Evolutionary conservation across 1,140 invertebrate genomes (phyloP).

Genomic region (Saxidomus purpurata): DNA sequence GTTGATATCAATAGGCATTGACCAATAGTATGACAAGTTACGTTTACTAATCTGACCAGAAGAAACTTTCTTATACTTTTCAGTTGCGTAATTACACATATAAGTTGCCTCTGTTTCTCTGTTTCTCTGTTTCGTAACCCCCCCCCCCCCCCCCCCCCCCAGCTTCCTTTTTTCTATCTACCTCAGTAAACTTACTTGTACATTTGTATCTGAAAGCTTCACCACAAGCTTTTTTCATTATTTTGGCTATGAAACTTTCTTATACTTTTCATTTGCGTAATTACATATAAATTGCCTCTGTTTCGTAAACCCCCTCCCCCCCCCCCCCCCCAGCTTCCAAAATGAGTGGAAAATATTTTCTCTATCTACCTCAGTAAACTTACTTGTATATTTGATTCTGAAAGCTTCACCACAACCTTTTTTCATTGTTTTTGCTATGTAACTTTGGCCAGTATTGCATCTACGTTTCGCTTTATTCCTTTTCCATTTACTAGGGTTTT

Average conservation of each 20-base stretch:
- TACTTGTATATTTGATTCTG: too few species aligned
- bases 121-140: too few species aligned
- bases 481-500: conserved; percentile 12
- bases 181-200: too few species aligned
- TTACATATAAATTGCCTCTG: not conserved
- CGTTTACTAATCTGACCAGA: not conserved
- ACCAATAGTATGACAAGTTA: not conserved
- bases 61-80: not conserved
- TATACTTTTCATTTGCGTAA: too few species aligned
- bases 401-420: too few species aligned
- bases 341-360: too few species aligned
- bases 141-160: too few species aligned
- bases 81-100: not conserved
- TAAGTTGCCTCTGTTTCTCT: not conserved
- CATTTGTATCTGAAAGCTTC: too few species aligned
- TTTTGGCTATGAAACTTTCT: not conserved
- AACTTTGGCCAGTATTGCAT: conserved; percentile 8
- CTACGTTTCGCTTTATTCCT: conserved; percentile 23
- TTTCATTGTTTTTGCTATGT: not conserved
- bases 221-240: too few species aligned
- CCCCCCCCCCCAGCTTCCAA: not conserved
- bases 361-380: too few species aligned
- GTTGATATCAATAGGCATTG: not conserved
- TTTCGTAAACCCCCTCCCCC: too few species aligned
- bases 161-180: too few species aligned